A percentile compares a stretch with the other conserved stretches of the same genome.
These are phyloP conservation scores for Diarsia dahlii DNA, from an alignment of 2,888 invertebrate genomes.

Conservation along the genomic window DNA sequence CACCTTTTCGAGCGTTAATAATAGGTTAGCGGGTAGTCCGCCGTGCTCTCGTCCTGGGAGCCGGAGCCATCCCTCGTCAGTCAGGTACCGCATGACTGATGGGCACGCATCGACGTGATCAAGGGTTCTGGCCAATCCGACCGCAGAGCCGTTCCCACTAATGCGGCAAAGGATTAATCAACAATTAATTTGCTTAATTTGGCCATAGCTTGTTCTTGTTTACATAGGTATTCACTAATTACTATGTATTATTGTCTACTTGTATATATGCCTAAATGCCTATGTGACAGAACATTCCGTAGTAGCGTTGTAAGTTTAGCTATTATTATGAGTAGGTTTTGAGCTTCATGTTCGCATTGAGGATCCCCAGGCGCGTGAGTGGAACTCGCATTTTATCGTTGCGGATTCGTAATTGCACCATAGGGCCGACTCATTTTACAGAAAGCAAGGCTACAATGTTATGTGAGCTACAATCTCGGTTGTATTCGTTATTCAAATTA, in stretches of 20 bases:
- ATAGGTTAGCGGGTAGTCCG: slow-evolving; percentile 34
- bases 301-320: slow-evolving; percentile 6
- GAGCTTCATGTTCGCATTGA: slow-evolving; percentile 14
- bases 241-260: slow-evolving; percentile 34
- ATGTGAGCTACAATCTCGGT: slow-evolving; percentile 35
- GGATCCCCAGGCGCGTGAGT: slow-evolving; percentile 26
- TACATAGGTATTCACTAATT: slow-evolving; percentile 59
- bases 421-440: slow-evolving; percentile 35
- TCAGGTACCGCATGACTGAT: slow-evolving; percentile 73
- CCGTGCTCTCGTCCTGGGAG: slow-evolving; percentile 38
- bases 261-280: slow-evolving; percentile 22
- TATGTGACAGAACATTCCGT: neutral
- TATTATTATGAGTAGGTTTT: slow-evolving; percentile 17
- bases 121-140: slow-evolving; percentile 68
- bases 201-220: slow-evolving; percentile 44
- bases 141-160: slow-evolving; percentile 61
- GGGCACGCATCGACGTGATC: slow-evolving; percentile 73
- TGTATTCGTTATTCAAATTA: slow-evolving; percentile 41
- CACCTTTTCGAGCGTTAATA: slow-evolving; percentile 24
- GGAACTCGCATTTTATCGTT: slow-evolving; percentile 48
- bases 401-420: slow-evolving; percentile 51
- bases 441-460: slow-evolving; percentile 28
- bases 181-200: slow-evolving; percentile 74
- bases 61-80: slow-evolving; percentile 54
- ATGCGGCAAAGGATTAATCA: slow-evolving; percentile 71